Base-by-base conservation (phyloP, 2,797 vertebrate species). In the Podarcis lilfordi region DNA sequence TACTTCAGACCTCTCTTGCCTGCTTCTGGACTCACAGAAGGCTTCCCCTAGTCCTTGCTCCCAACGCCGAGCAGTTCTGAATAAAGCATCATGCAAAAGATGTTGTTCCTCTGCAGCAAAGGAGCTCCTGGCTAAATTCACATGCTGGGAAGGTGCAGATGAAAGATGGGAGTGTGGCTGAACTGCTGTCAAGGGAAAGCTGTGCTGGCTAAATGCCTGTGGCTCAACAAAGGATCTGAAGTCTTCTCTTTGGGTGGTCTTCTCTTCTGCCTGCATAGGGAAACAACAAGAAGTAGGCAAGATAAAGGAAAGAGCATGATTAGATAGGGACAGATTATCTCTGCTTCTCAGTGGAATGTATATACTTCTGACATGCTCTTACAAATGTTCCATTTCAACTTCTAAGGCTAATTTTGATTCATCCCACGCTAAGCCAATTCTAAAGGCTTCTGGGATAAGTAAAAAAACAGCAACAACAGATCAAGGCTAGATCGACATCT, bases 191-290 rank as follows among this genome's bases (percentile, higher is more conserved):
- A 21, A 13, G 29, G 27, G 29, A 23, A 72, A 50, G 32, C 40
- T 84, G 6, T 21, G 76, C 0, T 32, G 43, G 82, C 55, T 21
- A 4, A 7, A n/a, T 0, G 0, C 1, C 9, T 81, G 59, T 5
- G 13, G 5, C 3, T 66, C 27, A 0, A 4, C 13, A 4, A 10
- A 68, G 45, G 32, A 25, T 50, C 74, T 40, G 19, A 61, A 19
- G 61, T 74, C 77, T 76, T 81, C 79, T 78, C 69, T 64, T 35
- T 4, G 72, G 79, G 6, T 29, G 0, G 19, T 5, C 25, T 77
- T 40, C 17, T 74, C 37, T 61, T 78, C 83, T 78, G 37, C 86
- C 89, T 90, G 82, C 68, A 35, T 2, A 25, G 35, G 85, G 37
- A 74, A 37, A 77, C 7, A 76, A 64, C 10, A 15, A 10, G 7